Evolutionary conservation across 2,888 invertebrate genomes (phyloP).

Genomic region (Drosophila acutilabella): DNA sequence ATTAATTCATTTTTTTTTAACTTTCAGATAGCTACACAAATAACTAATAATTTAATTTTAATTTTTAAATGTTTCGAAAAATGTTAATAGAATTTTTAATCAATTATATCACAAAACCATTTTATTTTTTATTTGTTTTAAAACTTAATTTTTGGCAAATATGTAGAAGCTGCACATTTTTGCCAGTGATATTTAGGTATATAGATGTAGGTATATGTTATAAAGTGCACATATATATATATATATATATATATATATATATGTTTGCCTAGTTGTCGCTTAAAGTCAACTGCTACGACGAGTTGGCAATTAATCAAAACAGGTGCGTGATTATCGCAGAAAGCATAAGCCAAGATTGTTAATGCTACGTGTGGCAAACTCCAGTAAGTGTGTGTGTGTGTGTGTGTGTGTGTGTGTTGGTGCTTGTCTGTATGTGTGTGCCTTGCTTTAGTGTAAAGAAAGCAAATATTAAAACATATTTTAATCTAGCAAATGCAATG

Average conservation of each 20-base stretch:
- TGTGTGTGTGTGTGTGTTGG: conserved; percentile 5
- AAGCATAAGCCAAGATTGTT: conserved; percentile 46
- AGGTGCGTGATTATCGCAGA: conserved; percentile 79
- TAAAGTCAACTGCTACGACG: conserved; percentile 59
- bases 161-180: background rate
- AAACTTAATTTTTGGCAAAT: too few relatives aligned
- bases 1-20: too few relatives aligned
- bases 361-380: conserved; percentile 32
- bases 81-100: too few relatives aligned
- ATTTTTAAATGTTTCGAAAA: too few relatives aligned
- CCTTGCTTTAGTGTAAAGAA: conserved; percentile 59
- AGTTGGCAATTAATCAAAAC: conserved; percentile 82
- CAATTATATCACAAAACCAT: too few relatives aligned
- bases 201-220: too few relatives aligned
- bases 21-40: too few relatives aligned
- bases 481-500: conserved; percentile 76
- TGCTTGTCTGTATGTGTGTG: conserved; percentile 29
- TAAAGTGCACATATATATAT: conserved; percentile 2
- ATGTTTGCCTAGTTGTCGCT: conserved; percentile 28
- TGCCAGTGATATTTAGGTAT: background rate
- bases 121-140: background rate
- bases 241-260: conserved; percentile 11
- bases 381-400: background rate
- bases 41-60: too few relatives aligned
- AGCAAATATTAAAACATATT: conserved; percentile 80